A percentile compares a stretch with the other conserved stretches of the same genome.
Conservation (phyloP, 2,888 invertebrate genomes). For the Eremobia ochroleuca region DNA sequence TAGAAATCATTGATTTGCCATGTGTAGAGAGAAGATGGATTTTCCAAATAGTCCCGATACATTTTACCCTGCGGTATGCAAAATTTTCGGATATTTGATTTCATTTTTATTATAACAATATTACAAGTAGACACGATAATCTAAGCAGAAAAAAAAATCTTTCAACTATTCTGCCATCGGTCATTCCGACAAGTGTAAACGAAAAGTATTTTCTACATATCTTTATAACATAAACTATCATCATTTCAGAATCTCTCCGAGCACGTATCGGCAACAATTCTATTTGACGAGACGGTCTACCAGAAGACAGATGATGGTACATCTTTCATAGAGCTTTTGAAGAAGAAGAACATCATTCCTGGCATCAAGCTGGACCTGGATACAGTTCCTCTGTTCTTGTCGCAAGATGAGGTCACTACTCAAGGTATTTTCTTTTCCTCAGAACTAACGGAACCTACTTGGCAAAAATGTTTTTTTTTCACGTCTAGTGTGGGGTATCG, state of each 20-base stretch:
- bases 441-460: not conserved
- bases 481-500: too few relatives aligned
- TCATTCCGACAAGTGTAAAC: not conserved
- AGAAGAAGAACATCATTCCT: constrained; percentile 96
- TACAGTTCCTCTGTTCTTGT: constrained; percentile 97
- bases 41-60: too few relatives aligned
- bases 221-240: not conserved
- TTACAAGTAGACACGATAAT: not conserved
- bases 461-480: not conserved
- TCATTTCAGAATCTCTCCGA: constrained; percentile 89
- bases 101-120: too few relatives aligned
- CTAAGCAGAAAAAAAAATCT: not conserved
- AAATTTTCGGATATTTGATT: too few relatives aligned
- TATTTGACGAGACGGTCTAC: constrained; percentile 99
- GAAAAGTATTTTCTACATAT: not conserved
- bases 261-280: constrained; percentile 98
- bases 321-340: constrained; percentile 95
- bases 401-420: constrained; percentile 98
- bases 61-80: too few relatives aligned
- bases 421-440: constrained; percentile 92
- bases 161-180: not conserved
- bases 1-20: not conserved
- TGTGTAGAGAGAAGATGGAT: too few relatives aligned
- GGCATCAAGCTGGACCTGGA: constrained; percentile 99
- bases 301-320: constrained; percentile 97